phyloP scores from a whole-genome alignment of 2,797 vertebrate genomes.

The Falco berigora region DNA sequence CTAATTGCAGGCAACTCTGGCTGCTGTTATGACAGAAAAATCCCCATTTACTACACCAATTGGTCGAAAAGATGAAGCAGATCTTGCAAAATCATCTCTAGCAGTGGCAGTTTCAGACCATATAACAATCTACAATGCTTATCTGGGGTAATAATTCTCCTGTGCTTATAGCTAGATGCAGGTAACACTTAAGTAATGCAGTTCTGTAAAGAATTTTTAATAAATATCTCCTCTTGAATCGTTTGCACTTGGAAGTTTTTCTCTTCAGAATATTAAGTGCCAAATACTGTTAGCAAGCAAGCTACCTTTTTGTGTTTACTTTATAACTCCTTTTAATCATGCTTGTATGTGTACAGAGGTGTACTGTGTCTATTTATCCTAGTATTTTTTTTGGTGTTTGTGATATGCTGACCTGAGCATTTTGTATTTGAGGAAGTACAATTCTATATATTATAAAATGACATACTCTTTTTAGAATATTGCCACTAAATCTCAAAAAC shows the following conservation, averaged over 20 bases:
- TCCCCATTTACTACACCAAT: conserved; percentile 95
- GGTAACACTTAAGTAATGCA: background rate
- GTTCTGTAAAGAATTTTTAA: background rate
- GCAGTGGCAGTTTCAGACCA: conserved; percentile 90
- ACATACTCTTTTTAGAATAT: background rate
- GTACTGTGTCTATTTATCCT: background rate
- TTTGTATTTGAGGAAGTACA: background rate
- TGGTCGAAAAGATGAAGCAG: conserved; percentile 92
- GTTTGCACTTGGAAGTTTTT: background rate
- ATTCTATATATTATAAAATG: background rate
- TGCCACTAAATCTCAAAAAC: background rate
- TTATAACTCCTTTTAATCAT: background rate
- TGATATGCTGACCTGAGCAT: background rate
- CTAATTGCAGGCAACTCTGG: conserved; percentile 85
- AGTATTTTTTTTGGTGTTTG: background rate
- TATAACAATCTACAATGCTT: conserved; percentile 91
- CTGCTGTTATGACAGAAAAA: conserved; percentile 95
- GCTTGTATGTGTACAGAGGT: background rate
- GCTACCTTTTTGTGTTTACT: too few relatives aligned
- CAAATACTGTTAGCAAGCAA: background rate
- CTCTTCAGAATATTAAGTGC: background rate
- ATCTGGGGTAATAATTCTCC: conserved; percentile 79
- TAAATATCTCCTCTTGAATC: background rate
- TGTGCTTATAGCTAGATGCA: background rate
- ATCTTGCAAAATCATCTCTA: conserved; percentile 88